These are phyloP conservation scores for Dryobota labecula DNA, from an alignment of 2,888 invertebrate species.

Conservation along the genomic window DNA sequence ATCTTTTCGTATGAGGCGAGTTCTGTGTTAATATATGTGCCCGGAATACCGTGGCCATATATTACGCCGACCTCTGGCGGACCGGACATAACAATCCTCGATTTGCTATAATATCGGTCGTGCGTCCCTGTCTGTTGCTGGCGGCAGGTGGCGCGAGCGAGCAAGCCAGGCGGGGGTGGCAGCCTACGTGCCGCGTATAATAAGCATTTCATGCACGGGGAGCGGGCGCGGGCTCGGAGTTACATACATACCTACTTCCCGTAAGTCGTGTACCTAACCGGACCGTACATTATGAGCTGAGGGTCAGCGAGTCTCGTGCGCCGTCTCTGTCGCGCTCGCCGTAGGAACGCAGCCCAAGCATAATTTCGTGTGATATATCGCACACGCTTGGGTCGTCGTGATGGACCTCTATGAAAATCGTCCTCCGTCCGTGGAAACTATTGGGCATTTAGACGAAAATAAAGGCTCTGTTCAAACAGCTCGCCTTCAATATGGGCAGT, in stretches of 20 bases:
- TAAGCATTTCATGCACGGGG: conserved; percentile 92
- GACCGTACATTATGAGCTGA: conserved; percentile 91
- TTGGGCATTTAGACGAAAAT: conserved; percentile 74
- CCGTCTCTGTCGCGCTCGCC: conserved; percentile 87
- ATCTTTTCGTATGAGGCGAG: conserved; percentile 91
- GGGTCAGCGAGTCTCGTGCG: conserved; percentile 88
- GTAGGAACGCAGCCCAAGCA: conserved; percentile 82
- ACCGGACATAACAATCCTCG: conserved; percentile 91
- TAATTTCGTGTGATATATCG: conserved; percentile 90
- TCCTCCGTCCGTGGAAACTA: conserved; percentile 73
- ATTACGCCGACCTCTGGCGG: conserved; percentile 91
- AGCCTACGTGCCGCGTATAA: conserved; percentile 90
- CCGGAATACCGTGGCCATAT: conserved; percentile 91
- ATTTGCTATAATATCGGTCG: conserved; percentile 90
- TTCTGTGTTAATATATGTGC: conserved; percentile 91
- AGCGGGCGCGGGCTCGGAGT: conserved; percentile 85
- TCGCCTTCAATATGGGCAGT: conserved; percentile 61
- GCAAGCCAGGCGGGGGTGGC: conserved; percentile 85
- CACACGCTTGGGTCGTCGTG: conserved; percentile 82
- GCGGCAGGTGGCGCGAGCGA: conserved; percentile 78
- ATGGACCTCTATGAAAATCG: conserved; percentile 86
- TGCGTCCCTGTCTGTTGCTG: conserved; percentile 83
- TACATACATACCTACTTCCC: conserved; percentile 89
- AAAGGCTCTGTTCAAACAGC: conserved; percentile 67
- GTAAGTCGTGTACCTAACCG: conserved; percentile 91